Conservation (phyloP, 2,888 invertebrate species). For the Euplagia quadripunctaria region DNA sequence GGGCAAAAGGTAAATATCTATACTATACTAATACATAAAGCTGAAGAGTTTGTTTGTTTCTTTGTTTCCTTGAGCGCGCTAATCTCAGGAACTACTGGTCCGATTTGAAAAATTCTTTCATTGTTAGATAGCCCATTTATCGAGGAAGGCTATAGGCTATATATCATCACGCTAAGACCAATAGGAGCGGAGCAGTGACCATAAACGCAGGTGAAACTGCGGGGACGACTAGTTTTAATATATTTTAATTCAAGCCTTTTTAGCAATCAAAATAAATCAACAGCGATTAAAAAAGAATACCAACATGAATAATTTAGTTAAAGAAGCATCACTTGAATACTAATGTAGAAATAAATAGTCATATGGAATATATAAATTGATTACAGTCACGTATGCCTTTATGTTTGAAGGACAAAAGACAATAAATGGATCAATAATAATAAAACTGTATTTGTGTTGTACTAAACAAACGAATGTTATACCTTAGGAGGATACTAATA, state of each 20-base stretch:
- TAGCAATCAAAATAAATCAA: background rate
- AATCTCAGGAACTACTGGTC: too few species aligned
- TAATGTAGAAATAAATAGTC: background rate
- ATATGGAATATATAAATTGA: background rate
- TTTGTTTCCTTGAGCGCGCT: too few species aligned
- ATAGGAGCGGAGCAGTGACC: too few species aligned
- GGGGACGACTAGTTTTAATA: too few species aligned
- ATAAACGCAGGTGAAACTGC: too few species aligned
- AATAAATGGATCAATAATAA: background rate
- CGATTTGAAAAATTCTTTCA: too few species aligned
- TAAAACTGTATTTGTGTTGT: background rate
- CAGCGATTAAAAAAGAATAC: background rate
- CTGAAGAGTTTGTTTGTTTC: too few species aligned
- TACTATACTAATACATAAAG: too few species aligned
- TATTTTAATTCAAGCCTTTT: background rate
- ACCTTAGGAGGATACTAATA: background rate
- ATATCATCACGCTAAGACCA: too few species aligned
- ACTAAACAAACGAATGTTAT: background rate
- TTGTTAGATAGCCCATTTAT: too few species aligned
- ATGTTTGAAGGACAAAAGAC: background rate
- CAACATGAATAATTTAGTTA: background rate
- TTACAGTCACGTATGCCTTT: conserved; percentile 7
- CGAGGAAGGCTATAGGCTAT: too few species aligned
- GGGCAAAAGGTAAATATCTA: too few species aligned
- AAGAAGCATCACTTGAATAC: conserved; percentile 2